Evolutionary conservation across 2,113 vertebrate species (phyloP).

Genomic region (Cervus canadensis): DNA sequence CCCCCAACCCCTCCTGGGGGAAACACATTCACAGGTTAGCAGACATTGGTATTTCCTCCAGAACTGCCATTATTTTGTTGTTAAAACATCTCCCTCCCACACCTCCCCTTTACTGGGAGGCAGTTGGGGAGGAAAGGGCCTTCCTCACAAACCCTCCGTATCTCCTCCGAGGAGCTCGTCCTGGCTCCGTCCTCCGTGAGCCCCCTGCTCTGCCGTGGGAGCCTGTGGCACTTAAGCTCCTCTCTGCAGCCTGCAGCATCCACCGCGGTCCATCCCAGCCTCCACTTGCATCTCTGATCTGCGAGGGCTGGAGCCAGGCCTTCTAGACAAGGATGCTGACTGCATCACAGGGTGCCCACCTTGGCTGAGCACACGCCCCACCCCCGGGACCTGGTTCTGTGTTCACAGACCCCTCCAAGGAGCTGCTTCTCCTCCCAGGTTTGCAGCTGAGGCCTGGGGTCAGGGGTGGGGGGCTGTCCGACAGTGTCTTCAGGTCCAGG

Average conservation of each 20-base stretch:
- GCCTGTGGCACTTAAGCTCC: background rate
- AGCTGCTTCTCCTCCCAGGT: background rate
- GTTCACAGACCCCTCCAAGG: background rate
- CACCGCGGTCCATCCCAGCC: background rate
- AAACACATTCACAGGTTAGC: conserved; percentile 73
- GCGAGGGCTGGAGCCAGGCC: background rate
- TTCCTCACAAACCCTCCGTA: background rate
- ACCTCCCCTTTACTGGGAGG: conserved; percentile 58
- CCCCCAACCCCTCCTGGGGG: conserved; percentile 46
- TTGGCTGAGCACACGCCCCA: background rate
- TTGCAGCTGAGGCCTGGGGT: background rate
- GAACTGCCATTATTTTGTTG: conserved; percentile 70
- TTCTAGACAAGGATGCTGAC: background rate
- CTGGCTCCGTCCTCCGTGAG: rapidly evolving
- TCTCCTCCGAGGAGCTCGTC: background rate
- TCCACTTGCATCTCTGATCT: rapidly evolving
- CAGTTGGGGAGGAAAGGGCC: background rate
- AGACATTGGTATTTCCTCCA: conserved; percentile 76
- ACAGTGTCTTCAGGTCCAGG: background rate
- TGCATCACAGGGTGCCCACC: rapidly evolving
- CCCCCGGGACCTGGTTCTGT: background rate
- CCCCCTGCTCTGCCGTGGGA: rapidly evolving
- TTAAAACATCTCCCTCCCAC: conserved; percentile 70
- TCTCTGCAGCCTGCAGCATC: background rate
- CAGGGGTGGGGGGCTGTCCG: rapidly evolving